These are phyloP conservation scores for Mus spicilegus DNA, from an alignment of 2,113 vertebrate genomes.

Conservation along the genomic window DNA sequence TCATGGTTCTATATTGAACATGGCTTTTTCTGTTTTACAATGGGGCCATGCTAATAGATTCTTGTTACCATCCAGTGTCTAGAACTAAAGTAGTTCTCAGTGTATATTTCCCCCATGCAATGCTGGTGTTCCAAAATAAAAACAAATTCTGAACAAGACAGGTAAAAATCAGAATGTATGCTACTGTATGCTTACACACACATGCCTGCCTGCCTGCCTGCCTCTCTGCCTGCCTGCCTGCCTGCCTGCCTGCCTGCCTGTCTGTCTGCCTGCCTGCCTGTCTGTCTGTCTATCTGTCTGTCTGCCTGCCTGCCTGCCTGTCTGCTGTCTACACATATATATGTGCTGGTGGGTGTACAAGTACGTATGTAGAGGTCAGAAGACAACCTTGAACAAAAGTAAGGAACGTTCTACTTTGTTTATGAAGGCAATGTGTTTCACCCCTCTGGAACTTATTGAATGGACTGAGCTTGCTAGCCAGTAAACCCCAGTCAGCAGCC, in stretches of 20 bases:
- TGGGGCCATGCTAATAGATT: neutral
- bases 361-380: neutral
- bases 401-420: neutral
- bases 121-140: constrained; percentile 18
- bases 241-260: neutral
- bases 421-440: neutral
- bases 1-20: neutral
- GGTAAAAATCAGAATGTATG: neutral
- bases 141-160: neutral
- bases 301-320: neutral
- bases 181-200: neutral
- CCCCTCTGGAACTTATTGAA: neutral
- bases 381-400: neutral
- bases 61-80: neutral
- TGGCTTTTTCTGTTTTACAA: neutral
- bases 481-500: no score
- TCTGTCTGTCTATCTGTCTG: no score
- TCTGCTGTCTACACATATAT: neutral
- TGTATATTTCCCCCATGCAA: neutral
- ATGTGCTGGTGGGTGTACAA: neutral
- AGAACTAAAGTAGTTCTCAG: neutral
- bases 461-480: neutral
- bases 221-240: no score
- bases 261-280: neutral
- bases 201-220: neutral